phyloP scores from a whole-genome alignment of 2,797 vertebrate species.

The Champsocephalus esox region DNA sequence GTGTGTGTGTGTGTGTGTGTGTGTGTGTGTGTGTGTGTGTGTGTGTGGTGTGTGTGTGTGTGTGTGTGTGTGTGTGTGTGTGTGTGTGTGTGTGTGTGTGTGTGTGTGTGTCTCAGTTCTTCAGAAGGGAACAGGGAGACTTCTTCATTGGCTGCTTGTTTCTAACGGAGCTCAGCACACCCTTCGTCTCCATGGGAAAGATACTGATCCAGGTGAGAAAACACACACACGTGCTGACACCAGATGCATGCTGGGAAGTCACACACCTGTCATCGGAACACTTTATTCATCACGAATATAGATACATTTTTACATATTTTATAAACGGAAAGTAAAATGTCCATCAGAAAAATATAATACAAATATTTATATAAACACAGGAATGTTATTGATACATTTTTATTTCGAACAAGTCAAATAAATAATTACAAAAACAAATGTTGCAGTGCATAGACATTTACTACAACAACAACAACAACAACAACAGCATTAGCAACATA shows the following conservation, averaged over 20 bases:
- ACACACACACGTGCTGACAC: neutral
- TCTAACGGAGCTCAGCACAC: constrained; percentile 96
- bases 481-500: no score
- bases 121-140: constrained; percentile 92
- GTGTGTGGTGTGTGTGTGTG: constrained; percentile 54
- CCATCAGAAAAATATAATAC: no score
- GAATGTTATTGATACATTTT: no score
- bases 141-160: constrained; percentile 98
- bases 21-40: constrained; percentile 56
- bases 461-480: no score
- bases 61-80: constrained; percentile 48
- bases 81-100: constrained; percentile 52
- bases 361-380: no score
- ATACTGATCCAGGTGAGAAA: constrained; percentile 93
- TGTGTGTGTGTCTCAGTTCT: constrained; percentile 84
- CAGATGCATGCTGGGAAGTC: constrained; percentile 7
- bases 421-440: no score
- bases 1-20: constrained; percentile 56
- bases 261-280: neutral
- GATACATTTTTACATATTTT: no score
- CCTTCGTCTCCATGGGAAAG: constrained; percentile 96
- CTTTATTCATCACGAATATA: no score
- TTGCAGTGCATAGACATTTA: no score
- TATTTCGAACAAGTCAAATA: no score
- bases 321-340: no score